Evolutionary conservation across 2,113 vertebrate genomes (phyloP).

Genomic region (Pardalotus punctatus): DNA sequence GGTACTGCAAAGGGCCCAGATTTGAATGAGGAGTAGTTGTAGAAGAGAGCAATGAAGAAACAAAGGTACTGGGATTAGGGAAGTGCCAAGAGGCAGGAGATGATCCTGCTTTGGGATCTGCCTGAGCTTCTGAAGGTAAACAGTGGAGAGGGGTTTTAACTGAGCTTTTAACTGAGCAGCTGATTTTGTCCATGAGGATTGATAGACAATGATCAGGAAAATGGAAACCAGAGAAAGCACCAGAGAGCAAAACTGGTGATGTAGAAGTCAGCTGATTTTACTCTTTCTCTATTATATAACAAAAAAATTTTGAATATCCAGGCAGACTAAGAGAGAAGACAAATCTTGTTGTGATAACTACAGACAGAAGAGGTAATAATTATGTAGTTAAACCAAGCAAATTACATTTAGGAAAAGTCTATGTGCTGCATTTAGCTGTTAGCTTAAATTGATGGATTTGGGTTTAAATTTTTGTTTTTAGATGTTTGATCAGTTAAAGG

Average conservation of each 20-base stretch:
- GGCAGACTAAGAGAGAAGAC: not conserved
- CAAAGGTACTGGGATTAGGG: not conserved
- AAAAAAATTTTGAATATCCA: not conserved
- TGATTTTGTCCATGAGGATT: not conserved
- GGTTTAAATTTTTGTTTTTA: not conserved
- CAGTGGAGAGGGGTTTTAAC: not conserved
- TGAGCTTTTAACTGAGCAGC: not conserved
- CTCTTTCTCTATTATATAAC: accelerated
- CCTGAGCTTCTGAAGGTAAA: not conserved
- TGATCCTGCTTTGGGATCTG: not conserved
- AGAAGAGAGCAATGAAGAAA: not conserved
- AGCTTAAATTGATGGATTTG: not conserved
- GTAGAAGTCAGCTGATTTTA: not conserved
- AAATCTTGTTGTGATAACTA: not conserved
- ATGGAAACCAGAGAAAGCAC: not conserved
- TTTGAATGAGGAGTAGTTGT: not conserved
- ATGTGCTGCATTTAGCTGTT: not conserved
- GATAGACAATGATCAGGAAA: not conserved
- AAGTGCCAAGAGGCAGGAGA: not conserved
- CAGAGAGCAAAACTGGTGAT: not conserved
- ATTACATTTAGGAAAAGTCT: not conserved
- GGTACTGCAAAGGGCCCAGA: not conserved
- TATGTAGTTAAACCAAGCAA: not conserved
- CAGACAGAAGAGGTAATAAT: not conserved
- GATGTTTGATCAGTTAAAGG: not conserved